Percentiles rank a stretch among this genome's conserved stretches.
phyloP scores from a whole-genome alignment of 2,888 invertebrate genomes.

The Eupithecia vulgata region DNA sequence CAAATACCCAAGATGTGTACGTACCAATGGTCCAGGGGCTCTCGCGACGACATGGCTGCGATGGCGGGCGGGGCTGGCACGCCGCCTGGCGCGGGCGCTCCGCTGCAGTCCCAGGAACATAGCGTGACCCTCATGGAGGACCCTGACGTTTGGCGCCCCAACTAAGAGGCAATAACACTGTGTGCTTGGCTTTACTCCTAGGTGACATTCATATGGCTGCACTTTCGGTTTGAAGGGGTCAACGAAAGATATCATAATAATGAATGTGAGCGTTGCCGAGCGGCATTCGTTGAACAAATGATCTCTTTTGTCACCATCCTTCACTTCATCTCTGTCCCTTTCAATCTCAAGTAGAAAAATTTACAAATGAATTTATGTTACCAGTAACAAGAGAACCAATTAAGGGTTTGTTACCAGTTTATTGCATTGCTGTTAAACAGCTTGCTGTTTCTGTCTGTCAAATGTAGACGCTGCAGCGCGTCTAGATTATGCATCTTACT shows the following conservation, averaged over 20 bases:
- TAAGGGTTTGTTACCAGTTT: neutral
- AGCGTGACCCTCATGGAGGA: slow-evolving; percentile 95
- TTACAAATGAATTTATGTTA: neutral
- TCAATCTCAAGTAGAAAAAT: neutral
- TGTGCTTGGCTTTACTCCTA: slow-evolving; percentile 19
- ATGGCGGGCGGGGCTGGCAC: slow-evolving; percentile 86
- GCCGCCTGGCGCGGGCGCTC: slow-evolving; percentile 81
- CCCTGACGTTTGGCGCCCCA: slow-evolving; percentile 96
- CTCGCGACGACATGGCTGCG: slow-evolving; percentile 93
- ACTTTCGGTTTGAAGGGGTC: neutral
- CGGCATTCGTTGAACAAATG: neutral
- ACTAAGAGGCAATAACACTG: slow-evolving; percentile 84
- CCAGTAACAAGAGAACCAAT: neutral
- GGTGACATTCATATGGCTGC: neutral
- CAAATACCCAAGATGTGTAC: slow-evolving; percentile 7
- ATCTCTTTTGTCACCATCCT: neutral
- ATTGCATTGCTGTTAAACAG: neutral
- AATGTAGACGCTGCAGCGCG: neutral
- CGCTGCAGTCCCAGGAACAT: slow-evolving; percentile 82
- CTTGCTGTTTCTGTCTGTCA: too few species aligned
- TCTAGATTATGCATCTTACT: neutral
- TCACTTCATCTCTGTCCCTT: too few species aligned
- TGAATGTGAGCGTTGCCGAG: neutral
- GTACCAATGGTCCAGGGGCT: slow-evolving; percentile 84
- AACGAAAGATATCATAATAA: neutral